Conservation (phyloP, 2,113 vertebrate species). For the Onychostruthus taczanowskii region DNA sequence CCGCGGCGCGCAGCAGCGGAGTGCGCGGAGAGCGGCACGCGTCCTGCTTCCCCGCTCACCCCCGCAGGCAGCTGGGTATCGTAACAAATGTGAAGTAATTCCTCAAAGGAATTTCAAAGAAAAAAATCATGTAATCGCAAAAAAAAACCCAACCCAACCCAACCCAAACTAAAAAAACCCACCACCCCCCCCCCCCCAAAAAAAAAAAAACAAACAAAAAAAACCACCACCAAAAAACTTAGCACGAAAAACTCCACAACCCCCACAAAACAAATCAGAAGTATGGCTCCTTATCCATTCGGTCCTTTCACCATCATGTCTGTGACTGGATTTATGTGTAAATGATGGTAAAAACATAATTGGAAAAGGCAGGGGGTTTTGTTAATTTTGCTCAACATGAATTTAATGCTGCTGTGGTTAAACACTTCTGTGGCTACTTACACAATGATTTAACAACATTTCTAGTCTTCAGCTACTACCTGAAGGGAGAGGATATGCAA, state of each 20-base stretch:
- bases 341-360: neutral
- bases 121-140: neutral
- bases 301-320: neutral
- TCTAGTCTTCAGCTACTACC: neutral
- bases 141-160: neutral
- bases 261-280: neutral
- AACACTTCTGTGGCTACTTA: neutral
- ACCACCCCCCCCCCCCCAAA: rapidly evolving
- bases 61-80: neutral
- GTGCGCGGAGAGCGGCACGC: rapidly evolving
- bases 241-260: neutral
- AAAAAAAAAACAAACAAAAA: too few species aligned
- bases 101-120: neutral
- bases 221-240: neutral
- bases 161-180: neutral
- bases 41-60: neutral
- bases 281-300: neutral
- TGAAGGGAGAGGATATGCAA: neutral
- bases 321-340: neutral
- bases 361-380: neutral
- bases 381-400: neutral
- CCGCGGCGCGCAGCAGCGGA: neutral
- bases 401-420: neutral
- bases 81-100: neutral
- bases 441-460: neutral